Percentiles rank a stretch among this genome's conserved stretches.
phyloP scores from a whole-genome alignment of 2,113 vertebrate genomes.

The Dryoscopus gambensis region DNA sequence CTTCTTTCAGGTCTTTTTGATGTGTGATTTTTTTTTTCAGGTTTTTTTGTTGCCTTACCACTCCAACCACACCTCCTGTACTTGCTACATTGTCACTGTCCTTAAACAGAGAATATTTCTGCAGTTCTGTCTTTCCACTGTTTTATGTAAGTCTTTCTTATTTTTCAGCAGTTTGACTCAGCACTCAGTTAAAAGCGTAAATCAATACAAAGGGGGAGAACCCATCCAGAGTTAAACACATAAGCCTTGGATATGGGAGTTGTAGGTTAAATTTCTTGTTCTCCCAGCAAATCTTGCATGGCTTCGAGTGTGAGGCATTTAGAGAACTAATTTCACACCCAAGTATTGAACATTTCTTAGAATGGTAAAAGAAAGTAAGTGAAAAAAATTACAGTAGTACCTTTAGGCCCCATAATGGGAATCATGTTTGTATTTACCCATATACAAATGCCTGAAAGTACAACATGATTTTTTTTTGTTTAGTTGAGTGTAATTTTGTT shows the following conservation, averaged over 20 bases:
- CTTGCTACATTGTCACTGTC: not conserved
- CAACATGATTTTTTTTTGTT: not conserved
- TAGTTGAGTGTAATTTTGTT: not conserved
- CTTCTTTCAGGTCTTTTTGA: not conserved
- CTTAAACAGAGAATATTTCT: not conserved
- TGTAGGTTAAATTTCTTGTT: not conserved
- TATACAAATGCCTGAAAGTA: not conserved
- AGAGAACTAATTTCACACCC: not conserved
- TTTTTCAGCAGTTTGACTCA: not conserved
- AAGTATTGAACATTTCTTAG: not conserved
- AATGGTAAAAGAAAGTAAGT: not conserved
- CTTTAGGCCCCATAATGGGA: not conserved
- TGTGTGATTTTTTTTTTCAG: not conserved
- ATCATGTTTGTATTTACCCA: rapidly evolving
- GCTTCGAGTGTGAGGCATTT: not conserved
- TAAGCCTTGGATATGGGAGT: not conserved
- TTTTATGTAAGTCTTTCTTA: not conserved
- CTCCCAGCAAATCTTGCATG: not conserved
- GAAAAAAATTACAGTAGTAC: not conserved
- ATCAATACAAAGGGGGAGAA: not conserved
- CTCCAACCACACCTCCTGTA: not conserved
- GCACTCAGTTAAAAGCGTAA: rapidly evolving
- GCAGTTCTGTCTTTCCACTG: not conserved
- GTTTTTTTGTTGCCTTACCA: not conserved
- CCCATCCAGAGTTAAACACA: not conserved